phyloP scores from a whole-genome alignment of 92 coral and sea anemone genomes.

The Nematostella vectensis region DNA sequence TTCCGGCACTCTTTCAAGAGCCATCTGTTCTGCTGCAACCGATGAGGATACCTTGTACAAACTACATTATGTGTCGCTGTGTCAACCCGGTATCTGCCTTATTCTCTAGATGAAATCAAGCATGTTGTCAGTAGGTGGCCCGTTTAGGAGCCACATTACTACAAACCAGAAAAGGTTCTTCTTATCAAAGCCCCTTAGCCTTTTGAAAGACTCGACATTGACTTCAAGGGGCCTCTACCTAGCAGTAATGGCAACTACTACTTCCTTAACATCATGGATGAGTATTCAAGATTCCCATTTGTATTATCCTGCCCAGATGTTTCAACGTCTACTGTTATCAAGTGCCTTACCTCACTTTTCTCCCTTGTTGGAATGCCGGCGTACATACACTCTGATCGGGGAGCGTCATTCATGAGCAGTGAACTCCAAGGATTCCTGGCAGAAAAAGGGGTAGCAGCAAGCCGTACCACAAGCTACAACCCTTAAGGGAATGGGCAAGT shows the following conservation, averaged over 20 bases:
- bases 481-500: slow-evolving; percentile 22
- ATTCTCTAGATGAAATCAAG: slow-evolving; percentile 27
- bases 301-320: slow-evolving; percentile 24
- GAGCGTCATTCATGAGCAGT: slow-evolving; percentile 14
- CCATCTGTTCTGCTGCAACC: slow-evolving; percentile 15
- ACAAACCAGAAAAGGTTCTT: slow-evolving; percentile 7
- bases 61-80: slow-evolving; percentile 30
- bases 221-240: slow-evolving; percentile 12
- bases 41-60: slow-evolving; percentile 17
- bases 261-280: slow-evolving; percentile 13
- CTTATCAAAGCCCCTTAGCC: slow-evolving; percentile 24
- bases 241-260: slow-evolving; percentile 1
- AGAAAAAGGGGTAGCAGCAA: slow-evolving; percentile 22
- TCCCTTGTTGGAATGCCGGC: slow-evolving; percentile 20
- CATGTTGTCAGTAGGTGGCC: slow-evolving; percentile 6
- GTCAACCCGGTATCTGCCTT: slow-evolving; percentile 29
- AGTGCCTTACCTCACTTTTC: slow-evolving; percentile 10
- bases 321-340: slow-evolving; percentile 17
- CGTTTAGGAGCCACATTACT: slow-evolving; percentile 18
- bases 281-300: slow-evolving; percentile 21
- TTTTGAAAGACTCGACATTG: slow-evolving; percentile 1
- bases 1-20: slow-evolving; percentile 24
- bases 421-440: slow-evolving; percentile 12
- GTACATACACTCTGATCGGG: slow-evolving; percentile 9
- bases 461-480: slow-evolving; percentile 8